Percentiles rank a stretch among this genome's conserved stretches.
These are phyloP conservation scores for Aspiorhynchus laticeps DNA, from an alignment of 2,113 vertebrate species.

Conservation along the genomic window DNA sequence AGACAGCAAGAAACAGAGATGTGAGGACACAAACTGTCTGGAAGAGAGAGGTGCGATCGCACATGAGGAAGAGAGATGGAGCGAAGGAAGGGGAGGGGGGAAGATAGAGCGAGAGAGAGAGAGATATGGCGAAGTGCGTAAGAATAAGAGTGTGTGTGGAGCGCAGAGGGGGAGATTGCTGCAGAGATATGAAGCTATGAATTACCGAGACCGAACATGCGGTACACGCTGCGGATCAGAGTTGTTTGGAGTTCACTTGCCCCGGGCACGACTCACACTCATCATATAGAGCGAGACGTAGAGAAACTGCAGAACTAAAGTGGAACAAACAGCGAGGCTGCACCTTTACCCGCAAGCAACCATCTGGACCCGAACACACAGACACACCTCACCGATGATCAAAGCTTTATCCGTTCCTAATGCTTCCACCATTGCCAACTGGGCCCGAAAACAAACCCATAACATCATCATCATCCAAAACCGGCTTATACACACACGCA, in stretches of 20 bases:
- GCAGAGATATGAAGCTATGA: conserved; percentile 51
- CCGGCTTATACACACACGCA: background rate
- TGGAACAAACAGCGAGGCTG: conserved; percentile 12
- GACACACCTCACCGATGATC: conserved; percentile 4
- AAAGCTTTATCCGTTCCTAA: conserved; percentile 15
- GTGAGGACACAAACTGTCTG: conserved; percentile 22
- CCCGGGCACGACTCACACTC: conserved; percentile 18
- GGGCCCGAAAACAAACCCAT: conserved; percentile 23
- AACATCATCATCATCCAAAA: background rate
- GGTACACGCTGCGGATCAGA: conserved; percentile 3
- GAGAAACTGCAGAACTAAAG: conserved; percentile 30
- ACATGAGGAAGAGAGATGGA: conserved; percentile 28
- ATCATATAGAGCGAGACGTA: conserved; percentile 24
- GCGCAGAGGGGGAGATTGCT: conserved; percentile 50
- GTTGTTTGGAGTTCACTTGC: conserved; percentile 23
- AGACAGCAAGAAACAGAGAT: conserved; percentile 30
- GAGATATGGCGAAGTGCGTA: conserved; percentile 11
- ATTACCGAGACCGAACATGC: conserved; percentile 43
- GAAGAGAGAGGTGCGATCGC: conserved; percentile 36
- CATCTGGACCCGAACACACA: conserved; percentile 37
- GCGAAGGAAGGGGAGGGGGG: conserved; percentile 38
- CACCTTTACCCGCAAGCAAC: conserved; percentile 33
- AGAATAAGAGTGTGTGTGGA: conserved; percentile 34
- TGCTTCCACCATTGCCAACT: background rate
- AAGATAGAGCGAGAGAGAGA: conserved; percentile 41